Evolutionary conservation across 2,797 vertebrate genomes (phyloP).

Genomic region (Takifugu rubripes): DNA sequence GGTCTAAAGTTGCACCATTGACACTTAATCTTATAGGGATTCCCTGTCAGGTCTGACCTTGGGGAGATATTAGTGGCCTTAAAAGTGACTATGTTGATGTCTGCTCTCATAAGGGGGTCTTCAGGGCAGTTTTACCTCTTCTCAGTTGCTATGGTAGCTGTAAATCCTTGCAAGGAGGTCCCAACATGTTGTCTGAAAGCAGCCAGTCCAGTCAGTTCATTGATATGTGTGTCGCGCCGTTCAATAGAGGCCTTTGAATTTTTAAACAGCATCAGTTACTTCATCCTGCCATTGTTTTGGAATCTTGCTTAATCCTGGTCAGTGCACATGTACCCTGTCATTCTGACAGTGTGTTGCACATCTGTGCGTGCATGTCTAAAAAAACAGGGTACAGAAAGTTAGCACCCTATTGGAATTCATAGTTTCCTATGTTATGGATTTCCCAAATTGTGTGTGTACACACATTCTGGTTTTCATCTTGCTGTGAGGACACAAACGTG

Average conservation of each 20-base stretch:
- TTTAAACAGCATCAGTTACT: slow-evolving; percentile 81
- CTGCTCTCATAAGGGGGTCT: neutral
- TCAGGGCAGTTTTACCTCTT: neutral
- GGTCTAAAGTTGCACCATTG: slow-evolving; percentile 71
- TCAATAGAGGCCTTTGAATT: slow-evolving; percentile 76
- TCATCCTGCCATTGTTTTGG: slow-evolving; percentile 73
- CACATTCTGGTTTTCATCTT: too few relatives aligned
- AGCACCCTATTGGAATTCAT: slow-evolving; percentile 8
- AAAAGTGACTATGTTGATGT: slow-evolving; percentile 53
- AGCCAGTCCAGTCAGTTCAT: slow-evolving; percentile 49
- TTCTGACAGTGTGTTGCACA: slow-evolving; percentile 28
- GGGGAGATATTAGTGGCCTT: slow-evolving; percentile 68
- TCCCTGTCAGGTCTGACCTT: slow-evolving; percentile 75
- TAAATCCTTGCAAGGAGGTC: slow-evolving; percentile 3
- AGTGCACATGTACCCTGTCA: slow-evolving; percentile 61
- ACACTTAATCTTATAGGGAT: slow-evolving; percentile 83
- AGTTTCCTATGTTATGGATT: too few relatives aligned
- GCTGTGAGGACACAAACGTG: too few relatives aligned
- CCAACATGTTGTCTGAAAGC: slow-evolving; percentile 19
- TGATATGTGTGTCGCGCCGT: slow-evolving; percentile 71
- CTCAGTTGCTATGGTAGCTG: neutral
- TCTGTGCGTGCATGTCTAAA: slow-evolving; percentile 13
- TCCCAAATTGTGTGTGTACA: too few relatives aligned
- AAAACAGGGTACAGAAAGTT: slow-evolving; percentile 4
- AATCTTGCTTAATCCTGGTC: slow-evolving; percentile 68